Evolutionary conservation across 2,888 invertebrate genomes (phyloP), one percentile per base, ranked within the genome.

Genomic region (Cryptocephalus primarius): DNA sequence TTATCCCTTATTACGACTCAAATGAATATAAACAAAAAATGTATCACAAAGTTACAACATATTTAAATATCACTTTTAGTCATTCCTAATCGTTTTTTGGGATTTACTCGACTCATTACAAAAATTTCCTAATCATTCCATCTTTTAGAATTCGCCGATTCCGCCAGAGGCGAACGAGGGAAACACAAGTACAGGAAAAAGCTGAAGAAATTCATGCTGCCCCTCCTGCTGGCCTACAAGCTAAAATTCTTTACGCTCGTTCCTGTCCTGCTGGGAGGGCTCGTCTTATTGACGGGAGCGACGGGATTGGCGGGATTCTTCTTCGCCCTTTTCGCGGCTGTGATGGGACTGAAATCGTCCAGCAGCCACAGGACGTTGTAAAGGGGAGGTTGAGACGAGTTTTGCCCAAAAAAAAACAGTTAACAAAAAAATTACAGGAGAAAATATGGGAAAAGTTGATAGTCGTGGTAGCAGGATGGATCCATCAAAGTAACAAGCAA

Each of bases 261-360:
- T 36, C 89, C 89, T 1, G 75, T 87, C 0, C 67, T 89, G 64
- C 75, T 88, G 53, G 83, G 85, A 44, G 80, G 79, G 6, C 67
- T 88, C 14, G 71, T 87, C 1, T 70, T 90, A 8, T 67, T 90
- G 42, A 80, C 85, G 4, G 86, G 85, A 49, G 82, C 87, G 1
- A 86, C 88, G 1, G 85, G 87, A 12, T 66, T 89, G 48, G 89
- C 88, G 13, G 89, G 89, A 53, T 89, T 90, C 72, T 90, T 90
- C 75, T 90, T 89, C 65, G 88, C 89, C 1, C 70, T 90, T 10
- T 89, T 90, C 60, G 85, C 88, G 43, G 86, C 88, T 1, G 84
- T 85, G 4, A 83, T 89, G 76, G 86, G 85, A 46, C 71, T 88
- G 51, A 86, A 80, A 65, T 72, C 73, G 50, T 73, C 74, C 49